Percentiles rank a stretch among this genome's conserved stretches.
Conservation (phyloP, 2,797 vertebrate genomes). For the Chaenodraco wilsoni region DNA sequence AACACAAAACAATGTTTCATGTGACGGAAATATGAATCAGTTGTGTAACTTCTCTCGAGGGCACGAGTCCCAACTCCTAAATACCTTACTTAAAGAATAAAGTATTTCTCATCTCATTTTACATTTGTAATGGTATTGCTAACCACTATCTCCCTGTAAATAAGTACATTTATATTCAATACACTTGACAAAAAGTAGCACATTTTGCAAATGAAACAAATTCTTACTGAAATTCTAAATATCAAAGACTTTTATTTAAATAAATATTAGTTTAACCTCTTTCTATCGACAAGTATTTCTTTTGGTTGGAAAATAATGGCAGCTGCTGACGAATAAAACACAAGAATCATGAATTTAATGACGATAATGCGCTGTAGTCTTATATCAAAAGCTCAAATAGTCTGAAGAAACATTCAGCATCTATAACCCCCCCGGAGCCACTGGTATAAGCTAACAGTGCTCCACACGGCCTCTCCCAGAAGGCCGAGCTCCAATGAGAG, state of each 20-base stretch:
- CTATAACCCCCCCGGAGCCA: slow-evolving; percentile 19
- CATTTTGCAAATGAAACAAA: background rate
- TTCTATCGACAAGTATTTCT: too few species aligned
- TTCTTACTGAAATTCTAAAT: background rate
- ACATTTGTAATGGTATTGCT: background rate
- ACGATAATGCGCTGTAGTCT: slow-evolving; percentile 18
- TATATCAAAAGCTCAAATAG: slow-evolving; percentile 14
- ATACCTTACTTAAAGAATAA: background rate
- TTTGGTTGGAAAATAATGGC: too few species aligned
- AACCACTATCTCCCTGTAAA: background rate
- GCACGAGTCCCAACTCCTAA: background rate
- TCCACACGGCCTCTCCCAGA: slow-evolving; percentile 35
- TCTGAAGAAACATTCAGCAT: slow-evolving; percentile 21
- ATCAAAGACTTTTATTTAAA: too few species aligned
- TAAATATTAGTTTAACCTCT: too few species aligned
- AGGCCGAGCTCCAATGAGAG: slow-evolving; percentile 30
- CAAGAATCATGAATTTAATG: background rate
- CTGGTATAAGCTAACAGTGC: slow-evolving; percentile 32
- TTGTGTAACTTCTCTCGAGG: background rate
- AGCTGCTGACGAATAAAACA: too few species aligned
- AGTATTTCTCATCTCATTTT: background rate
- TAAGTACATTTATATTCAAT: background rate
- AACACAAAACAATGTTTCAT: background rate
- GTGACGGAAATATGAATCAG: background rate
- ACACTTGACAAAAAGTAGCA: background rate